Base-by-base conservation (phyloP, 2,797 vertebrate species). In the Pseudocheirus occidentalis region DNA sequence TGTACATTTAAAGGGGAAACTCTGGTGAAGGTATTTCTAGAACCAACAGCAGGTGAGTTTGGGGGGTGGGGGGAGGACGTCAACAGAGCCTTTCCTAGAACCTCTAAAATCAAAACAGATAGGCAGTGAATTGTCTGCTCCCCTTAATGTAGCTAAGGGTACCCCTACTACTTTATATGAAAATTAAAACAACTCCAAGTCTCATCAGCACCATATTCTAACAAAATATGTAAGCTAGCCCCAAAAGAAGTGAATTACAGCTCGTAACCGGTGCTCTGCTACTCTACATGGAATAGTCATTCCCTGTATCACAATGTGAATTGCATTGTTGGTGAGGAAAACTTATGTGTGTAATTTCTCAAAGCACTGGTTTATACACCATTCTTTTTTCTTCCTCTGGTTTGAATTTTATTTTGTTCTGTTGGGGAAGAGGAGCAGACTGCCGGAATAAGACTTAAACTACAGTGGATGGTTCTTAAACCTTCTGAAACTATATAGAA, bases 401-500 rank as follows among this genome's bases (percentile, higher is more conserved):
- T 59, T 93, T 95, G 95, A 90, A 81, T 94, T 55, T 95, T 91
- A 24, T 29, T 96, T 90, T 96, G 54, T n/a, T 91, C 95, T 95
- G 62, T 46, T 87, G 24, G 73, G 24, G 21, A 50, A 50, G 92
- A 94, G 93, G 94, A 93, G 9, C 97, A 96, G 91, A 95, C 92
- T 91, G 14, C 90, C 92, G 93, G 91, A 96, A 96, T 40, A 95
- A n/a, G 94, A 1, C 95, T 96, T 96, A 66, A 95, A 95, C 95
- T 97, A 96, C 94, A 96, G 89, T 97, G 97, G 97, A 98, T 96
- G 97, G 96, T 91, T 96, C 93, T 93, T 95, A 98, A 98, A 98
- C 92, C 94, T 97, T 91, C 93, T 98, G 97, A 98, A 98, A 98
- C 98, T 97, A 98, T 97, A 97, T 98, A 97, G 96, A 97, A 98